These are phyloP conservation scores for Micoletzkya japonica DNA, from an alignment of 2,888 invertebrate species.

Conservation along the genomic window DNA sequence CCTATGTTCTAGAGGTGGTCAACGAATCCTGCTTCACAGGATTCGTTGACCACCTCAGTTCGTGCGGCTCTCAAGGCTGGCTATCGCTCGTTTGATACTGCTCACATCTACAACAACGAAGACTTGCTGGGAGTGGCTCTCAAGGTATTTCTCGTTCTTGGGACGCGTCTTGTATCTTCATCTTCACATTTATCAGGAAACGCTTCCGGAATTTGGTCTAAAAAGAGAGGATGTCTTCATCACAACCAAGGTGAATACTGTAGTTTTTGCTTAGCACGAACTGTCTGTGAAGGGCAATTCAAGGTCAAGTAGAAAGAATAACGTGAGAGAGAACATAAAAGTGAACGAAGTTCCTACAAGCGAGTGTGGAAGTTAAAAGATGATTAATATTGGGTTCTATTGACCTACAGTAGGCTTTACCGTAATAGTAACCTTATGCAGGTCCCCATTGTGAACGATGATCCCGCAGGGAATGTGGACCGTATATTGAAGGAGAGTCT, in stretches of 20 bases:
- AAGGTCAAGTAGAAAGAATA: no score
- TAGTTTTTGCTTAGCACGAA: constrained; percentile 15
- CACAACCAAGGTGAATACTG: constrained; percentile 74
- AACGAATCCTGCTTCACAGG: no score
- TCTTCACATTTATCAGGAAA: constrained; percentile 62
- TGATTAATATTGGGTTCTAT: background rate
- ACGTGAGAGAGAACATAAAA: constrained; percentile 6
- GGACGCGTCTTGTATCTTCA: background rate
- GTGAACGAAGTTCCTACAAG: background rate
- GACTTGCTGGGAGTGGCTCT: constrained; percentile 71
- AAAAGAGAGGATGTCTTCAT: constrained; percentile 77
- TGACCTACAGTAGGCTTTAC: no score
- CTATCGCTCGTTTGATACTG: constrained; percentile 78
- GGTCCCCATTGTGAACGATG: no score
- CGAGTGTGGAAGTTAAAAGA: background rate
- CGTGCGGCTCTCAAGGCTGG: constrained; percentile 66
- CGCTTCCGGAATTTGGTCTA: constrained; percentile 75
- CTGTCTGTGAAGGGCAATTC: no score
- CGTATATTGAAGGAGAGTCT: background rate
- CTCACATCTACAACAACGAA: constrained; percentile 78
- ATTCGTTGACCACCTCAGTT: constrained; percentile 21
- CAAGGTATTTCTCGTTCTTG: constrained; percentile 28
- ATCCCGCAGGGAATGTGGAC: background rate
- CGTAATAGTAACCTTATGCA: no score
- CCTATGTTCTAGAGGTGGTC: no score